Conservation (phyloP, 2,888 invertebrate genomes). For the Zygogramma bicolorata region DNA sequence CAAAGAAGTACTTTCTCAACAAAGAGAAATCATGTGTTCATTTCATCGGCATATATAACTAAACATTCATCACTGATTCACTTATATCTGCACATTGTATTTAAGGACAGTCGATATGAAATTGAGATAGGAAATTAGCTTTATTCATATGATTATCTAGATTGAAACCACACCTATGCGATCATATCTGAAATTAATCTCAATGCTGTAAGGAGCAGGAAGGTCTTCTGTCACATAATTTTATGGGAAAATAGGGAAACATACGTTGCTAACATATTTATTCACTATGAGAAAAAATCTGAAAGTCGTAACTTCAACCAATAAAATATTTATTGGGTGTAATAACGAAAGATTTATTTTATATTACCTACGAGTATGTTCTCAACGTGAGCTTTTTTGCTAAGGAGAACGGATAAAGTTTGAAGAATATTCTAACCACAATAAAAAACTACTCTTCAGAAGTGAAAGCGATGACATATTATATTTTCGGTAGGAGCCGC, state of each 20-base stretch:
- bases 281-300: not conserved
- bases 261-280: not conserved
- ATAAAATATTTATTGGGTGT: not conserved
- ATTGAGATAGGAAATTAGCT: conserved; percentile 34
- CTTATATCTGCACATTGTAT: conserved; percentile 33
- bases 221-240: conserved; percentile 35
- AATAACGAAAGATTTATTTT: not conserved
- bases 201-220: conserved; percentile 27
- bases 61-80: conserved; percentile 31
- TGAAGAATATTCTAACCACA: no score
- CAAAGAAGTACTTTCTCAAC: conserved; percentile 27
- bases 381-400: not conserved
- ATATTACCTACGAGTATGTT: not conserved
- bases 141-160: conserved; percentile 33
- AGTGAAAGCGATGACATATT: no score
- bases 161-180: conserved; percentile 30
- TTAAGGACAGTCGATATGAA: conserved; percentile 31
- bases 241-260: conserved; percentile 11
- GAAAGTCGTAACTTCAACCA: not conserved
- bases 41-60: conserved; percentile 28
- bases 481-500: no score
- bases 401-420: not conserved
- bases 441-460: no score
- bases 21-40: conserved; percentile 25
- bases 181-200: conserved; percentile 30